These are phyloP conservation scores for Cotesia congregata DNA, from an alignment of 2,888 invertebrate genomes.

Conservation along the genomic window DNA sequence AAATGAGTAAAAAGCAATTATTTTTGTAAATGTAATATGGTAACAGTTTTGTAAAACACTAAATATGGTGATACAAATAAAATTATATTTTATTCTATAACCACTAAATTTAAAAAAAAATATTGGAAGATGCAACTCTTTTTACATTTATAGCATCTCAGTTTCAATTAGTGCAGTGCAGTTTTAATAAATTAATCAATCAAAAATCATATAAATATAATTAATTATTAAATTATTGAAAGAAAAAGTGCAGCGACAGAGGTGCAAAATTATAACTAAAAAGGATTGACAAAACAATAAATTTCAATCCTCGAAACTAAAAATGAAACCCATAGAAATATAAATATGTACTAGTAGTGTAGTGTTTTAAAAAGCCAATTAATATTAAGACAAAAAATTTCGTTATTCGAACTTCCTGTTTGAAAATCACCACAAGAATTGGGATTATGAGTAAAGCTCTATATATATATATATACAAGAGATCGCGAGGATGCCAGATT, in stretches of 20 bases:
- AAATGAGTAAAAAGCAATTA: too few relatives aligned
- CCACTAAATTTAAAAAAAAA: too few relatives aligned
- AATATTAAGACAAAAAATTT: not conserved
- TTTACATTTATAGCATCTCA: too few relatives aligned
- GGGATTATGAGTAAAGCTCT: slow-evolving; percentile 9
- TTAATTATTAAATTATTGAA: not conserved
- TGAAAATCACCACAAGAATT: not conserved
- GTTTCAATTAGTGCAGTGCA: too few relatives aligned
- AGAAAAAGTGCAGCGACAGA: slow-evolving; percentile 9
- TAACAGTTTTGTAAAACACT: too few relatives aligned
- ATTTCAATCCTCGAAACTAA: slow-evolving; percentile 53
- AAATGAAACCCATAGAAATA: not conserved
- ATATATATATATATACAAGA: not conserved
- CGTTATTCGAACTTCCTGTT: not conserved
- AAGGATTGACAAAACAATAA: slow-evolving; percentile 58
- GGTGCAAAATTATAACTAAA: slow-evolving; percentile 22
- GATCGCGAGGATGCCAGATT: slow-evolving; percentile 11
- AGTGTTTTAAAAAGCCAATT: not conserved
- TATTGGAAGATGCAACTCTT: too few relatives aligned
- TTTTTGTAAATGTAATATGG: too few relatives aligned
- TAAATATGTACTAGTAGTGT: not conserved
- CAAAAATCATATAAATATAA: too few relatives aligned
- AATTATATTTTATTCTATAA: too few relatives aligned
- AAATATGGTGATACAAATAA: too few relatives aligned
- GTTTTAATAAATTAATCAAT: too few relatives aligned